Evolutionary conservation across 2,113 vertebrate species (phyloP), one percentile per base, ranked within the genome.

Genomic region (Tiliqua scincoides): DNA sequence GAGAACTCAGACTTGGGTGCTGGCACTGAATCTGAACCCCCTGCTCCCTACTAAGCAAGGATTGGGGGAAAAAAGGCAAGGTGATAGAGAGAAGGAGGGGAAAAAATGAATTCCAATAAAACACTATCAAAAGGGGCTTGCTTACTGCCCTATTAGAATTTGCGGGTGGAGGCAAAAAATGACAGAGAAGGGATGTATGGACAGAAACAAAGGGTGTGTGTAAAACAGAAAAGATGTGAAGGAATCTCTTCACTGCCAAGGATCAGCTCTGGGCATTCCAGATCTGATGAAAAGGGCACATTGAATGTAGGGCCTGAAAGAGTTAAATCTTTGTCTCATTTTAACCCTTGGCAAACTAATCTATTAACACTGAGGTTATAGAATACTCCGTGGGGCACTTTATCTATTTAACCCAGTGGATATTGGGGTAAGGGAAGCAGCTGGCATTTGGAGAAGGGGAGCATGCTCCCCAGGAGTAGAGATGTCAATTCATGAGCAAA

Each of bases 401-500:
- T 15, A 23, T 63, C 52, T 59, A 59, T 52, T 63, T 63, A 18
- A 25, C 59, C 30, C 40, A 17, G 21, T 32, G 37, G 8, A 12
- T 76, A 37, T 72, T 3, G 10, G 21, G 40, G 2, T 6, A 27
- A 57, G 65, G 27, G 20, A 59, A 40, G 37, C 40, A 32, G 23
- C 57, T 30, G 40, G 30, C 70, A 65, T 72, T 86, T 52, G 68
- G 85, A 73, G 68, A 72, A 35, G 15, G 1, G 23, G 37, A 27
- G 23, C 20, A 30, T 32, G n/a, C 68, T 62, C 54, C 25, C 88
- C 35, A 1, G 0, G 43, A 48, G 4, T n/a, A 68, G n/a, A 12
- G 75, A 82, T 87, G 91, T 91, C 92, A 91, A 89, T 78, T 0
- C 43, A 86, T 84, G 91, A 85, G 32, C 80, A 90, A 93, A 91